Conservation (phyloP, 1,140 invertebrate genomes). For the Polyergus mexicanus region DNA sequence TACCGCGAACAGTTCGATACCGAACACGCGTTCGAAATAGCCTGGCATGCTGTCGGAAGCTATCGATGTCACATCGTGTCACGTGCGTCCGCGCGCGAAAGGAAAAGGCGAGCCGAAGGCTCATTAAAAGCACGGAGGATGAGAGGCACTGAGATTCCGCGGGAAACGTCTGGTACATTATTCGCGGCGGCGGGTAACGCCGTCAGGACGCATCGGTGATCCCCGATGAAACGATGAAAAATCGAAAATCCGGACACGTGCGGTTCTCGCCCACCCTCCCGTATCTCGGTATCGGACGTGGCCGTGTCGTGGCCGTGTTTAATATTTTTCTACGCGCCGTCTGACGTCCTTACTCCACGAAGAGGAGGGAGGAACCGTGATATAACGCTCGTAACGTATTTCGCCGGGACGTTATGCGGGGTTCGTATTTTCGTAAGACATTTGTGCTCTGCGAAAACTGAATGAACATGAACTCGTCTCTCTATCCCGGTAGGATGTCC, state of each 20-base stretch:
- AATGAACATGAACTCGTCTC: constrained; percentile 27
- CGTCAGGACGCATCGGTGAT: constrained; percentile 58
- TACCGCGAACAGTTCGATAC: not conserved
- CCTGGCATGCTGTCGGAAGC: constrained; percentile 47
- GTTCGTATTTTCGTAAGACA: constrained; percentile 33
- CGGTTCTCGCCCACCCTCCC: constrained; percentile 19
- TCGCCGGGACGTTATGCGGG: not conserved
- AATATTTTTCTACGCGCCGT: constrained; percentile 39
- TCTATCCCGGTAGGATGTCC: not conserved
- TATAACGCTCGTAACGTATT: not conserved
- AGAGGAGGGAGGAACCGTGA: not conserved
- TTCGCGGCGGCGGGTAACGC: constrained; percentile 55
- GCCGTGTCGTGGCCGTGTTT: constrained; percentile 12
- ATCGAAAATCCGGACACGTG: constrained; percentile 63
- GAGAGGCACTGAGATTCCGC: constrained; percentile 37
- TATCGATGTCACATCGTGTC: constrained; percentile 49
- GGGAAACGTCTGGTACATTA: constrained; percentile 67
- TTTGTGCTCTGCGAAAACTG: constrained; percentile 20
- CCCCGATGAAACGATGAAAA: constrained; percentile 60
- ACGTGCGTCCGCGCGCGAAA: constrained; percentile 12
- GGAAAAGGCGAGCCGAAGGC: not conserved
- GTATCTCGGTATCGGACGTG: constrained; percentile 18
- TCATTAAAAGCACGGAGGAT: constrained; percentile 10
- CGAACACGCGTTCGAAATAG: not conserved
- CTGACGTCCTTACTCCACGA: not conserved